Percentiles rank a stretch among this genome's conserved stretches.
These are phyloP conservation scores for Siphlonurus alternatus DNA, from an alignment of 2,888 invertebrate species.

Conservation along the genomic window DNA sequence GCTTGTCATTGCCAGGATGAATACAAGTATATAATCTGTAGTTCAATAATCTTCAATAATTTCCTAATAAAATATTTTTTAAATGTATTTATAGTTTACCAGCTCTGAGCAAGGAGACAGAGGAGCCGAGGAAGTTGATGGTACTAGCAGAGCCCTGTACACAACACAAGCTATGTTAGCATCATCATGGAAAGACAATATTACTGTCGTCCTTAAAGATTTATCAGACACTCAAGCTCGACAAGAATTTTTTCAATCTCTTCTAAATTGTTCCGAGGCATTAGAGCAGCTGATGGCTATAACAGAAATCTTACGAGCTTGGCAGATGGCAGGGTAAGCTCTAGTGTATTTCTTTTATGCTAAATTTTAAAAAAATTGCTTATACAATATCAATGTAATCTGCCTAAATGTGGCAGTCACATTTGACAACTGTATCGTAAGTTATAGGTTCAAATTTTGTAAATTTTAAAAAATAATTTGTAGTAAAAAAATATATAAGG, in stretches of 20 bases:
- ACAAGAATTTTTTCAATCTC: neutral
- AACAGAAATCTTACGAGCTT: neutral
- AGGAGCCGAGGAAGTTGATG: neutral
- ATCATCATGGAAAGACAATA: conserved; percentile 11
- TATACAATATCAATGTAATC: no score
- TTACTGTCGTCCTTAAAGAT: conserved; percentile 9
- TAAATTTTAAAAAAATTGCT: no score
- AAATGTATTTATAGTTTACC: conserved; percentile 6
- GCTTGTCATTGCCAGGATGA: no score
- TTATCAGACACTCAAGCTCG: neutral
- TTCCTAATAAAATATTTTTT: no score
- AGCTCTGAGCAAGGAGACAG: no score
- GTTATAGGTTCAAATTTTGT: no score
- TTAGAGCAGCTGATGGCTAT: neutral
- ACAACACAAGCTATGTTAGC: conserved; percentile 14
- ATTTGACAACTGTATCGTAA: no score
- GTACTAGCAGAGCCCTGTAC: conserved; percentile 5
- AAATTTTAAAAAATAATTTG: no score
- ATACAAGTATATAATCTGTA: no score
- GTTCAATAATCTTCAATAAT: no score
- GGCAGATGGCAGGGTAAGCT: neutral
- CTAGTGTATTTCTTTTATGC: neutral
- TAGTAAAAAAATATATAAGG: no score
- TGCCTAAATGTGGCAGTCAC: no score
- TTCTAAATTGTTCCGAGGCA: neutral